Evolutionary conservation across 2,888 invertebrate genomes (phyloP).

Genomic region (Stictocephala bisonia): DNA sequence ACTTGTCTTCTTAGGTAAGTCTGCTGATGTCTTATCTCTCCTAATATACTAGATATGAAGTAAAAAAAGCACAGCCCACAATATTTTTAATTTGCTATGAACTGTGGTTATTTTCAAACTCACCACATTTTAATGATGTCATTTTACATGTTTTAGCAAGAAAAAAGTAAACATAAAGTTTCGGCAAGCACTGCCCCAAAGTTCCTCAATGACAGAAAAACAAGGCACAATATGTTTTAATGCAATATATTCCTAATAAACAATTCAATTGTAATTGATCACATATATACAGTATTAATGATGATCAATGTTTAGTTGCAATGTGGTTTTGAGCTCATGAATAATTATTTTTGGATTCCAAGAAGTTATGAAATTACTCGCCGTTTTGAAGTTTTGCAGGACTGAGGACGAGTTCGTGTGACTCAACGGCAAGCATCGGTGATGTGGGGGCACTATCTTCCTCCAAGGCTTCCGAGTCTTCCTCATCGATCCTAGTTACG

Average conservation of each 20-base stretch:
- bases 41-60: too few species aligned
- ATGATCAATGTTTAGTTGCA: background rate
- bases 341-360: slow-evolving; percentile 41
- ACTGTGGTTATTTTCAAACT: too few species aligned
- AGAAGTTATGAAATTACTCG: slow-evolving; percentile 14
- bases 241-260: background rate
- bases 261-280: background rate
- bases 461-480: slow-evolving; percentile 53
- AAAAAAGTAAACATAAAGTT: too few species aligned
- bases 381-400: slow-evolving; percentile 64
- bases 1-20: too few species aligned
- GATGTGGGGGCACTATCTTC: slow-evolving; percentile 45
- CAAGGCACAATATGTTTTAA: background rate
- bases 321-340: too few species aligned
- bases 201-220: background rate
- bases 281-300: background rate
- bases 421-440: slow-evolving; percentile 60
- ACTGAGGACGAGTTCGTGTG: slow-evolving; percentile 64
- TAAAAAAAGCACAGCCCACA: too few species aligned
- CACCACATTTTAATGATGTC: too few species aligned
- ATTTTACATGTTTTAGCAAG: too few species aligned
- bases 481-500: slow-evolving; percentile 53
- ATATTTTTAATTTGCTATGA: too few species aligned
- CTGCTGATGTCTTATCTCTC: too few species aligned
- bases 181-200: background rate